Evolutionary conservation across 2,797 vertebrate species (phyloP), one percentile per base, ranked within the genome.

Genomic region (Poliocrania exsul): DNA sequence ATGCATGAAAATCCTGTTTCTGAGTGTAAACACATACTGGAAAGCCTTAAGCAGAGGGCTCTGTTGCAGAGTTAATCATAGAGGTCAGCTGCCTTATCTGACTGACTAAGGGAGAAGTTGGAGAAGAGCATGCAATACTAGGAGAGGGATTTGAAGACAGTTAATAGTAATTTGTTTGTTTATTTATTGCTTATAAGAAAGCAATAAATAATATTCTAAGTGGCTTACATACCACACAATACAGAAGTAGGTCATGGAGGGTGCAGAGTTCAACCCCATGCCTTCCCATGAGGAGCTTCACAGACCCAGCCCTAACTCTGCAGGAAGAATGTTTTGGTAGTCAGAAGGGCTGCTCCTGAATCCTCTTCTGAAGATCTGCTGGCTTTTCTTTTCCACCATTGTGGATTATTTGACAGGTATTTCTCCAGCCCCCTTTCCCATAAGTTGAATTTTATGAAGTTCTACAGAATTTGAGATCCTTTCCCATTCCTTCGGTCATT

Each of bases 401-500:
- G 18, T 44, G 46, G 16, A 37, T 78, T 87, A 77, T 64, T 75
- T 66, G 29, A 16, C 16, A 31, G 42, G 5, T 31, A 35, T 71
- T 84, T 87, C 17, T 92, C 35, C 33, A 70, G 17, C 16, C 7
- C 15, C 3, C 16, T 64, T 77, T 58, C 35, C 54, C 11, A 2
- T 25, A 47, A 75, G 8, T 28, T 77, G 38, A 25, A 40, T 85
- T 84, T 90, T 57, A 72, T 62, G 6, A 60, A 77, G 4, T 82
- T 92, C 49, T 83, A 65, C 1, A 2, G 29, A 67, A 20, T 69
- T 33, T 44, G 28, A 86, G 54, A 49, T 72, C 5, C 50, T 87
- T 57, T 85, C 58, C 29, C n/a, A 14, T 56, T 88, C 54, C 50
- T 89, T 93, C n/a, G 19, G 57, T 82, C 56, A 25, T 87, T 89